These are phyloP conservation scores for Steromphala cineraria DNA, from an alignment of 2,888 invertebrate species.

Conservation along the genomic window DNA sequence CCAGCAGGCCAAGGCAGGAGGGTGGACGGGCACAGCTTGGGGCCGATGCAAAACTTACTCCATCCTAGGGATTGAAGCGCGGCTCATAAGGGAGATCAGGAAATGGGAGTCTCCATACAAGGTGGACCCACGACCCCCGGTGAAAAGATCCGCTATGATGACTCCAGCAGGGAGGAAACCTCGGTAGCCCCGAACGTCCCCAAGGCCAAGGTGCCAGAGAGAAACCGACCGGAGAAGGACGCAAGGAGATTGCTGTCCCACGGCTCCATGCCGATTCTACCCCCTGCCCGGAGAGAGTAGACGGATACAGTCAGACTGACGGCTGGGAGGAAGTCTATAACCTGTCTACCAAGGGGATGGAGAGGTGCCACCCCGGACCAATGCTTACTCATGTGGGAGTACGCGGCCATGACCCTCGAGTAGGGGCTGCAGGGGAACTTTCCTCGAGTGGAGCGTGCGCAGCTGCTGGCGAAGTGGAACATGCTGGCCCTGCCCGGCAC, in stretches of 20 bases:
- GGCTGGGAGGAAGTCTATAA: not conserved
- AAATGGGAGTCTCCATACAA: not conserved
- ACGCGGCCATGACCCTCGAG: not conserved
- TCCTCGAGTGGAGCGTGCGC: not conserved
- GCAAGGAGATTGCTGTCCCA: not conserved
- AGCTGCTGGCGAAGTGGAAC: not conserved
- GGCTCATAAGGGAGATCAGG: not conserved
- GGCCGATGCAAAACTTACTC: not conserved
- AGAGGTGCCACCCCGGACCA: not conserved
- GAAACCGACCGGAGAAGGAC: not conserved
- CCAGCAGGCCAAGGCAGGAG: not conserved
- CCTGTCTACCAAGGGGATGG: not conserved
- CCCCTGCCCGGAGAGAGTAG: not conserved
- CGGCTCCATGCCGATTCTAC: not conserved
- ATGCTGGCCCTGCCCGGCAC: not conserved
- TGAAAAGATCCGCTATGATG: not conserved
- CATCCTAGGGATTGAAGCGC: not conserved
- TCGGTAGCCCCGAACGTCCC: not conserved
- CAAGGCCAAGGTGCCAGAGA: not conserved
- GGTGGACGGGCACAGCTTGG: not conserved
- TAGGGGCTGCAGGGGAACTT: not conserved
- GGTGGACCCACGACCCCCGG: not conserved
- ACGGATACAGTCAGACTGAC: not conserved
- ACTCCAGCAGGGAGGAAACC: not conserved
- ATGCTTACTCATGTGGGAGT: not conserved